Percentiles rank a stretch among this genome's conserved stretches.
Conservation (phyloP, 1,140 invertebrate species). For the Ruditapes philippinarum region DNA sequence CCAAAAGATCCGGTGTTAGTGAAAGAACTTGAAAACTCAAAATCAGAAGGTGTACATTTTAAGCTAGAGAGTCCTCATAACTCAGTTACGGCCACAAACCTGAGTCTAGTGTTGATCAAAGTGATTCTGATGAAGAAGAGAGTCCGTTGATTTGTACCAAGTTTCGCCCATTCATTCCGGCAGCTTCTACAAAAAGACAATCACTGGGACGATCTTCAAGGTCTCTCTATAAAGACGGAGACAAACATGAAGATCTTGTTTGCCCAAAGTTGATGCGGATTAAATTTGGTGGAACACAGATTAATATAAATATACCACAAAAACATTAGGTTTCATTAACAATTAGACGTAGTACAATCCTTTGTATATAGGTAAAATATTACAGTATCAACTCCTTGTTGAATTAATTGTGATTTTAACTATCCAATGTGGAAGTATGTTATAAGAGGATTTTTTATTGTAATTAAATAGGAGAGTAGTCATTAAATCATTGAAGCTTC, state of each 20-base stretch:
- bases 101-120: constrained; percentile 40
- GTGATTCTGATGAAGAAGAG: constrained; percentile 59
- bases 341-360: no score
- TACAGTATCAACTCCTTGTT: no score
- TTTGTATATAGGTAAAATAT: no score
- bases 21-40: constrained; percentile 57
- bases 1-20: constrained; percentile 70
- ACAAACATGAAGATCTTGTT: neutral
- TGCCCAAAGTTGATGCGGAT: constrained; percentile 62
- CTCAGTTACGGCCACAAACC: constrained; percentile 35
- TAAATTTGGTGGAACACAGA: constrained; percentile 48
- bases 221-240: neutral
- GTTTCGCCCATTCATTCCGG: constrained; percentile 25
- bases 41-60: constrained; percentile 64
- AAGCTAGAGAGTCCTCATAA: constrained; percentile 50
- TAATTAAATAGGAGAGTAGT: no score
- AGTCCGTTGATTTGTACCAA: constrained; percentile 59
- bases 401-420: no score
- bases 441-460: no score
- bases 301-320: constrained; percentile 66
- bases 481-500: no score
- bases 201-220: neutral
- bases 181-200: neutral
- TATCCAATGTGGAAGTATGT: no score
- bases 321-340: neutral